Base-by-base conservation (phyloP, 1,140 invertebrate species). In the Trachymyrmex septentrionalis region DNA sequence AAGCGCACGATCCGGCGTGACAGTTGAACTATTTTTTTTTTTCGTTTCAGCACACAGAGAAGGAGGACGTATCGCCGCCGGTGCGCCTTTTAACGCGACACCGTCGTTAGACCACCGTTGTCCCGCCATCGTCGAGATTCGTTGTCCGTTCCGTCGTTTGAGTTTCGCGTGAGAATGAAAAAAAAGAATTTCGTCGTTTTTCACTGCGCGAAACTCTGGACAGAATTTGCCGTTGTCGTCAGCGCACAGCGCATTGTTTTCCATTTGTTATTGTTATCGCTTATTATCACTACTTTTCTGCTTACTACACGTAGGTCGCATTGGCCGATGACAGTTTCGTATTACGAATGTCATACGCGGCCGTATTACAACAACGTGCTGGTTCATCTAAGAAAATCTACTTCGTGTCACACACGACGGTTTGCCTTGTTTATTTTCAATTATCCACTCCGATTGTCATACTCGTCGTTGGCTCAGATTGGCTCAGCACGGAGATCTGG, bases 21-120 rank as follows among this genome's bases (percentile, higher is more conserved):
- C 71, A 87, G 86, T 87, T 88, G 87, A 91, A 91, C 48, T 69
- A 69, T 87, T 92, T 91, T 27, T 87, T 92, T 91, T 27, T 75
- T 80, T 88, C 69, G 44, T 61, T 48, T 66, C 78, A n/a, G 9
- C 9, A 4, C 9, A 4, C 9, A 21, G 6, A 3, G 6, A 12
- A 16, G 3, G 3, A 44, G 34, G 34, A 30, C 30, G n/a, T n/a
- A n/a, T n/a, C n/a, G n/a, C n/a, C 34, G 16, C 57, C 82, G 14
- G 53, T 21, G 71, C 53, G 64, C 34, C 80, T 77, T 85, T 86
- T 89, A 87, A 86, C 73, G 63, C 75, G 81, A 88, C 84, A 61
- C 69, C 69, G 69, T 59, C 88, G 87, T 85, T 72, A 66, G 19
- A 55, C 19, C 21, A 24, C 3, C 64, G 63, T 64, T 19, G 24